phyloP scores from a whole-genome alignment of 1,140 invertebrate genomes.

The Eufriesea mexicana region DNA sequence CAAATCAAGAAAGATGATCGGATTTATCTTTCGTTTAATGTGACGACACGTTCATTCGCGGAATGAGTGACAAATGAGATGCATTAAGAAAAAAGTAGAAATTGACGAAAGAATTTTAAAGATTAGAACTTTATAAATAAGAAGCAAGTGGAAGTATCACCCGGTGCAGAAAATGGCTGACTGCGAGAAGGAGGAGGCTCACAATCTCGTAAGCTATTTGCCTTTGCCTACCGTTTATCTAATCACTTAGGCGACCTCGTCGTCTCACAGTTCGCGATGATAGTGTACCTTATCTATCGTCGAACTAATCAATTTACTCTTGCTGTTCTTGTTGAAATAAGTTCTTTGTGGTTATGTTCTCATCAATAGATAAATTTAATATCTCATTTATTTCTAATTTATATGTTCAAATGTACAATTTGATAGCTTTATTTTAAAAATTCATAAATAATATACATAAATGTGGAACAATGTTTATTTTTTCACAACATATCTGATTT shows the following conservation, averaged over 20 bases:
- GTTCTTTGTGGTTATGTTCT: constrained; percentile 57
- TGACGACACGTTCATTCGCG: not conserved
- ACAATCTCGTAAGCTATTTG: constrained; percentile 89
- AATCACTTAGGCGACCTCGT: constrained; percentile 71
- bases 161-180: constrained; percentile 86
- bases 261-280: constrained; percentile 62
- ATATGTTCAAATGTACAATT: not conserved
- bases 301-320: constrained; percentile 57
- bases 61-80: constrained; percentile 19
- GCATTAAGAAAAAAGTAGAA: constrained; percentile 14
- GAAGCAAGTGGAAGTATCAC: constrained; percentile 29
- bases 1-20: constrained; percentile 8
- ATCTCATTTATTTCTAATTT: constrained; percentile 4
- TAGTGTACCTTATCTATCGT: constrained; percentile 70
- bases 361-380: not conserved
- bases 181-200: constrained; percentile 91
- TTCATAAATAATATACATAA: not conserved
- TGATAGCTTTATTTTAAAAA: not conserved
- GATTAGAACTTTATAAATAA: constrained; percentile 5
- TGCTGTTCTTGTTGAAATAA: constrained; percentile 11
- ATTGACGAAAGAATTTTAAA: not conserved
- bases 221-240: constrained; percentile 78
- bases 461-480: not conserved
- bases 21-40: constrained; percentile 18
- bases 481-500: not conserved